A percentile compares a stretch with the other conserved stretches of the same genome.
Conservation (phyloP, 2,888 invertebrate species). For the Drosophila barbarae region DNA sequence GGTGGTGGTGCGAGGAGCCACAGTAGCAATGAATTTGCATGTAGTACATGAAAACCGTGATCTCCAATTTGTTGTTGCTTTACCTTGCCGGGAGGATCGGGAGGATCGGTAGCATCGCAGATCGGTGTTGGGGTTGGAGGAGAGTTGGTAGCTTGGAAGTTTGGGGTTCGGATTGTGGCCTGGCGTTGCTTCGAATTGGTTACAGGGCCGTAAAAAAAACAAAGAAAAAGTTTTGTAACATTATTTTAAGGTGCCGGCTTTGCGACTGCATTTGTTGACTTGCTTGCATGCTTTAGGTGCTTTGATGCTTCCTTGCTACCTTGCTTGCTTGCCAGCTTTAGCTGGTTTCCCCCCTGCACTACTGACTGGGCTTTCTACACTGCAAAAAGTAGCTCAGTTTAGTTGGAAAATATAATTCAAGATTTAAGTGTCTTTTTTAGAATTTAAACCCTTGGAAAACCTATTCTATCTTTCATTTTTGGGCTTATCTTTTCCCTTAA, state of each 20-base stretch:
- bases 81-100: constrained; percentile 1
- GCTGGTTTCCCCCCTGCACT: background rate
- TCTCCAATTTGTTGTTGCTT: constrained; percentile 78
- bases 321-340: background rate
- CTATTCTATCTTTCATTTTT: too few species aligned
- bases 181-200: constrained; percentile 58
- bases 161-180: constrained; percentile 5
- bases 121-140: constrained; percentile 12
- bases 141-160: background rate
- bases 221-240: constrained; percentile 60
- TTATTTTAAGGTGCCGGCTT: constrained; percentile 70
- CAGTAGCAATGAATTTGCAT: constrained; percentile 80
- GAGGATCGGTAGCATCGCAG: constrained; percentile 15
- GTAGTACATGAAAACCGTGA: constrained; percentile 80
- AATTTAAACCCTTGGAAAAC: too few species aligned
- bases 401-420: background rate
- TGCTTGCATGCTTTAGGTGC: background rate
- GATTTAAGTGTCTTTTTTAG: background rate
- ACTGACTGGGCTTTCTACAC: background rate
- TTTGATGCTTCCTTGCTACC: background rate
- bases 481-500: background rate
- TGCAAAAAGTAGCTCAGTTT: background rate
- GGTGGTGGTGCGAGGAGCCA: constrained; percentile 52
- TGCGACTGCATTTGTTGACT: constrained; percentile 31
- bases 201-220: constrained; percentile 56